Evolutionary conservation across 2,888 invertebrate genomes (phyloP).

Genomic region (Yponomeuta plumbellus): DNA sequence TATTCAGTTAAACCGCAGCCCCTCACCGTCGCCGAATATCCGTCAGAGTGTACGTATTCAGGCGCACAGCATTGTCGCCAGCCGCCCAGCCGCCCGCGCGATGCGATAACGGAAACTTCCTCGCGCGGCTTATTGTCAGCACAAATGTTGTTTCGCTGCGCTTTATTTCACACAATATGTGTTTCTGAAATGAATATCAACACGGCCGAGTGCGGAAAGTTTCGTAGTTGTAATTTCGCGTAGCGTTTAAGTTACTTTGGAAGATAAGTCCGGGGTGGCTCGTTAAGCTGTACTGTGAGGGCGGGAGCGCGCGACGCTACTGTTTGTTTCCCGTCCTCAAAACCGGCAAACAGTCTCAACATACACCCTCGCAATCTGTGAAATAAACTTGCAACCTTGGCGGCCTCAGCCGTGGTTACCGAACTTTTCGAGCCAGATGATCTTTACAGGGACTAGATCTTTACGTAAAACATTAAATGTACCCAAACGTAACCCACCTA

Average conservation of each 20-base stretch:
- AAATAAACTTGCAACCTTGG: conserved; percentile 44
- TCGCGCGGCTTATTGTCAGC: conserved; percentile 38
- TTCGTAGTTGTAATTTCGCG: conserved; percentile 22
- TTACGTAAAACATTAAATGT: neutral
- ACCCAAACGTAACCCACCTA: too few relatives aligned
- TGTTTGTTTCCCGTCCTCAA: conserved; percentile 57
- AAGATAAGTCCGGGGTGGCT: conserved; percentile 52
- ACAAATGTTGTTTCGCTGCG: conserved; percentile 31
- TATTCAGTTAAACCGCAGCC: conserved; percentile 52
- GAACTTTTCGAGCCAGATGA: neutral
- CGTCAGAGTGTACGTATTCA: conserved; percentile 55
- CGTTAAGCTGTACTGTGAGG: conserved; percentile 53
- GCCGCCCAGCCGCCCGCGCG: conserved; percentile 32
- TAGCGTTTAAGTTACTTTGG: conserved; percentile 27
- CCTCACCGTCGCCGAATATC: conserved; percentile 47
- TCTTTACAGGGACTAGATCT: conserved; percentile 4
- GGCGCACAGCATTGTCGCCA: conserved; percentile 29
- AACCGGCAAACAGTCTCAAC: conserved; percentile 62
- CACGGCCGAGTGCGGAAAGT: conserved; percentile 24
- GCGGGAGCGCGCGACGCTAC: conserved; percentile 29
- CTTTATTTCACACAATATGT: conserved; percentile 30
- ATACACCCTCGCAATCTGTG: conserved; percentile 65
- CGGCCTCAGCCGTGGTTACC: conserved; percentile 13
- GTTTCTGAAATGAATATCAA: conserved; percentile 42
- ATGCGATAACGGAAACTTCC: conserved; percentile 51